Conservation (phyloP, 2,797 vertebrate genomes). For the Agapornis canus region DNA sequence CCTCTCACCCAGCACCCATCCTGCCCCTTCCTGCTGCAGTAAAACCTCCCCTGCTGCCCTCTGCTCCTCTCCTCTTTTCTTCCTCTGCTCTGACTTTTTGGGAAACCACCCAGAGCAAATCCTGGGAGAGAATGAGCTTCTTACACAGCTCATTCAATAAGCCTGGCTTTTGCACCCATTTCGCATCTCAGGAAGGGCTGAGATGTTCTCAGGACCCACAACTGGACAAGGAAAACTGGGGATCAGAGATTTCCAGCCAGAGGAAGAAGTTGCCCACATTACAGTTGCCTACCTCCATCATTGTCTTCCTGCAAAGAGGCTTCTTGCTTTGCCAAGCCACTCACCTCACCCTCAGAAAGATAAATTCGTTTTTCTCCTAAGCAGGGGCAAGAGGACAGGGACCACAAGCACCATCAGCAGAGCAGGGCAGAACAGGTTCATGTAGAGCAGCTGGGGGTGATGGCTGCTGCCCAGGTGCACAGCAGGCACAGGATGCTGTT, state of each 20-base stretch:
- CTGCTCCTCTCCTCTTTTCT: neutral
- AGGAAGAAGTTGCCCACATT: neutral
- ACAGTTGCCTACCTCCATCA: neutral
- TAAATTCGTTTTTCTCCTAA: neutral
- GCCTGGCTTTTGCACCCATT: rapidly evolving
- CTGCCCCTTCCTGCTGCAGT: rapidly evolving
- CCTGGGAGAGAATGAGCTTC: neutral
- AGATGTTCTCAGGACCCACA: neutral
- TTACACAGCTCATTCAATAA: neutral
- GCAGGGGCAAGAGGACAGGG: neutral
- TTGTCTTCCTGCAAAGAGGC: neutral
- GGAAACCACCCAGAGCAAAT: neutral
- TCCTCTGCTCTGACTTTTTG: neutral
- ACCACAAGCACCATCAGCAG: neutral
- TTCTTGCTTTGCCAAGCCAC: neutral
- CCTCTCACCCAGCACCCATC: neutral
- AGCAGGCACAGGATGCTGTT: neutral
- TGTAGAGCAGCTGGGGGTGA: neutral
- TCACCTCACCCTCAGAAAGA: neutral
- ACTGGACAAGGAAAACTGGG: neutral
- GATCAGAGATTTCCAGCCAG: neutral
- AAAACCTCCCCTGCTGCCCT: neutral
- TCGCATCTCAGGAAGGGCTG: neutral
- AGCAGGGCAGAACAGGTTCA: neutral
- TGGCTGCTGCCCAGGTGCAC: neutral